Evolutionary conservation across 2,888 invertebrate genomes (phyloP), one percentile per base, ranked within the genome.

Genomic region (Scaptomyza reducta): DNA sequence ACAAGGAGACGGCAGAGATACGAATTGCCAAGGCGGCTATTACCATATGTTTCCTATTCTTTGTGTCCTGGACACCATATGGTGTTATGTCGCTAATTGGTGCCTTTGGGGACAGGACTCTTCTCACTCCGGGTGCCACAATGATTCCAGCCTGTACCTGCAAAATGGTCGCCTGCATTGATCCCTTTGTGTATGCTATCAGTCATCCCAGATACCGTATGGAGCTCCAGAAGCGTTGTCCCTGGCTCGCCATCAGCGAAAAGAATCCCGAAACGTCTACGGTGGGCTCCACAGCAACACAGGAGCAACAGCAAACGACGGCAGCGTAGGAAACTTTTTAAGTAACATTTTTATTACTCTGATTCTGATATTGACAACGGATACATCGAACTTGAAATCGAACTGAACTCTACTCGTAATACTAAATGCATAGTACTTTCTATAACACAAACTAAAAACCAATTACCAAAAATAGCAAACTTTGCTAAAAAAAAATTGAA

Each of bases 31-130:
- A 97, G 89, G 96, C 97, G 10, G 97, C 97, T 3, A 96, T 97
- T 44, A 96, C 97, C 0, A 95, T 97, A 42, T 96, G 97, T 86
- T 97, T 96, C 91, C 92, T 97, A 3, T 97, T 95, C 90, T 94
- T 97, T 18, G 94, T 96, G 2, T 96, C 97, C 0, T 98, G 98
- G 97, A 96, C 96, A 4, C 98, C 98, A 0, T 98, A 98, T 88
- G 97, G 96, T 0, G 94, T 96, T 0, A 94, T 94, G 90, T 95
- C 97, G 0, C 92, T 97, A 60, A 96, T 95, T 75, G 97, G 96
- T 3, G 95, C 96, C 2, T 97, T 96, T 87, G 97, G 97, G 18
- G 94, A 97, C 90, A 91, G 86, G 89, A 92, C 93, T 53, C 90
- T 96, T 2, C 91, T 96, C 6, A 96, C 96, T 1, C 96, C 96